A percentile compares a stretch with the other conserved stretches of the same genome.
phyloP scores from a whole-genome alignment of 2,888 invertebrate species.

The Neoitamus cyanurus region DNA sequence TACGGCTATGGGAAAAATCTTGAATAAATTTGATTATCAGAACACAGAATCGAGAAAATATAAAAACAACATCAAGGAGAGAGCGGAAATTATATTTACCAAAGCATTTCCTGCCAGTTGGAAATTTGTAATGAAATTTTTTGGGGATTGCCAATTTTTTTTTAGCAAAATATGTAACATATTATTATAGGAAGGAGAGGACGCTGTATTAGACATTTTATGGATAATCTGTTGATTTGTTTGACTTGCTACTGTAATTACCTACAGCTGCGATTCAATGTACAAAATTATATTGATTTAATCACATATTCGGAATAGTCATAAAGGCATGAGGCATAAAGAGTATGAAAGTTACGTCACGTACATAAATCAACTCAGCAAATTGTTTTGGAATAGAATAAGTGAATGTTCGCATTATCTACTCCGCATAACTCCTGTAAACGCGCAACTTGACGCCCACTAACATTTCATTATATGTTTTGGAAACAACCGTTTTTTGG shows the following conservation, averaged over 20 bases:
- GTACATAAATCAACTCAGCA: too few relatives aligned
- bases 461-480: too few relatives aligned
- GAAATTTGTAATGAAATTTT: neutral
- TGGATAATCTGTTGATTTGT: neutral
- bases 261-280: neutral
- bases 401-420: too few relatives aligned
- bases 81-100: neutral
- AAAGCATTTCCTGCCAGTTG: neutral
- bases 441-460: too few relatives aligned
- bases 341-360: too few relatives aligned
- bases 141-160: neutral
- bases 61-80: neutral
- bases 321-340: too few relatives aligned
- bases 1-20: neutral
- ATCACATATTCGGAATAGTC: too few relatives aligned
- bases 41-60: neutral
- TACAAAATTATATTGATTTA: too few relatives aligned
- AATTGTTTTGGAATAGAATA: too few relatives aligned
- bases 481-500: too few relatives aligned
- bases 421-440: too few relatives aligned
- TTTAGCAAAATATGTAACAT: neutral
- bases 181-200: neutral
- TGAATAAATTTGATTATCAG: slow-evolving; percentile 5
- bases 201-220: neutral
- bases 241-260: neutral